Conservation (phyloP, 2,797 vertebrate genomes). For the Mormyrus proboscirostris region DNA sequence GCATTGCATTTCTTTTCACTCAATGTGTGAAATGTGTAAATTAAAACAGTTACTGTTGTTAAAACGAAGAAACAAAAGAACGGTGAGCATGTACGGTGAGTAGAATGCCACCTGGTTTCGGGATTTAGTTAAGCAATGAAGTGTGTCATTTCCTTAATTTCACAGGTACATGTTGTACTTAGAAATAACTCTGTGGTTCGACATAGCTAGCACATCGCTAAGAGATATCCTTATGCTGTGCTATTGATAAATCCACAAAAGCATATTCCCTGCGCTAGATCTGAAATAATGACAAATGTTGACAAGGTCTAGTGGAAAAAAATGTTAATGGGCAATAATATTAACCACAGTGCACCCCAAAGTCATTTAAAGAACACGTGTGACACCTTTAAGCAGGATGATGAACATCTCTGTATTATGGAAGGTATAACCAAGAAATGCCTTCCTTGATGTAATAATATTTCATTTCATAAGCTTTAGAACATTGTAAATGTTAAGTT, state of each 20-base stretch:
- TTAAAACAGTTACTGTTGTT: neutral
- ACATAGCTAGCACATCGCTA: neutral
- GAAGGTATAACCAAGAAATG: neutral
- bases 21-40: neutral
- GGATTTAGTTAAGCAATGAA: neutral
- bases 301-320: neutral
- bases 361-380: neutral
- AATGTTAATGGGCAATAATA: neutral
- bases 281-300: neutral
- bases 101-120: neutral
- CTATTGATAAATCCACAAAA: neutral
- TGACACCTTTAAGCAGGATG: neutral
- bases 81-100: neutral
- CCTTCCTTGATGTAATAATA: neutral
- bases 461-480: neutral
- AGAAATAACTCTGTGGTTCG: neutral
- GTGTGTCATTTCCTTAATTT: neutral
- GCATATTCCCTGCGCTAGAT: neutral
- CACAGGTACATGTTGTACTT: neutral
- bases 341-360: neutral
- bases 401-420: neutral
- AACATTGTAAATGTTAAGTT: neutral
- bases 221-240: neutral
- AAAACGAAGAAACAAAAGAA: neutral
- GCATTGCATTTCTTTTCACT: neutral